A percentile compares a stretch with the other conserved stretches of the same genome.
phyloP scores from a whole-genome alignment of 2,797 vertebrate species.

The Hephaestus fuliginosus region DNA sequence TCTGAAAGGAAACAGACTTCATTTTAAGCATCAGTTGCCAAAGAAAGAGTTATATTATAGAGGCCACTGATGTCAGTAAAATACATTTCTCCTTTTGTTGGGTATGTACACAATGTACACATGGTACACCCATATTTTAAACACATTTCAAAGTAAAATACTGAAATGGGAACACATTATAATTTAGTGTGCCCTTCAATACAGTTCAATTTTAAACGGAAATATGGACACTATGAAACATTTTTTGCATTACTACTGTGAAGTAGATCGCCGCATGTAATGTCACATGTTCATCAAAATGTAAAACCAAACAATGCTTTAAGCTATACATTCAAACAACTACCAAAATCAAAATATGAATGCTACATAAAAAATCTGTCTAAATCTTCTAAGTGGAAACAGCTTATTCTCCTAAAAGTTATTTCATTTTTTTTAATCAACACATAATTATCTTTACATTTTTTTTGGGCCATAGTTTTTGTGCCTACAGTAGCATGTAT shows the following conservation, averaged over 20 bases:
- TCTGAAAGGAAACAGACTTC: slow-evolving; percentile 21
- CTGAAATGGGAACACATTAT: neutral
- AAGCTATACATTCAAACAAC: neutral
- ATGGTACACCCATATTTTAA: neutral
- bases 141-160: slow-evolving; percentile 8
- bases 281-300: slow-evolving; percentile 1
- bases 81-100: neutral
- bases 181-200: neutral
- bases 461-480: slow-evolving; percentile 2
- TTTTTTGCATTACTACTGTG: neutral
- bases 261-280: neutral
- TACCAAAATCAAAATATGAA: slow-evolving; percentile 16
- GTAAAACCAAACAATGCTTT: neutral
- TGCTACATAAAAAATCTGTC: neutral
- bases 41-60: slow-evolving; percentile 19
- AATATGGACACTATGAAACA: neutral
- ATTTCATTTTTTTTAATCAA: neutral
- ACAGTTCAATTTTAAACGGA: neutral
- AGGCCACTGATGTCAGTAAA: neutral
- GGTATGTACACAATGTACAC: neutral
- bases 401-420: slow-evolving; percentile 3
- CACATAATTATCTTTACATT: neutral
- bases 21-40: neutral
- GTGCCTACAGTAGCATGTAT: neutral
- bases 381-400: neutral